Evolutionary conservation across 2,113 vertebrate genomes (phyloP).

Genomic region (Amia ocellicauda): DNA sequence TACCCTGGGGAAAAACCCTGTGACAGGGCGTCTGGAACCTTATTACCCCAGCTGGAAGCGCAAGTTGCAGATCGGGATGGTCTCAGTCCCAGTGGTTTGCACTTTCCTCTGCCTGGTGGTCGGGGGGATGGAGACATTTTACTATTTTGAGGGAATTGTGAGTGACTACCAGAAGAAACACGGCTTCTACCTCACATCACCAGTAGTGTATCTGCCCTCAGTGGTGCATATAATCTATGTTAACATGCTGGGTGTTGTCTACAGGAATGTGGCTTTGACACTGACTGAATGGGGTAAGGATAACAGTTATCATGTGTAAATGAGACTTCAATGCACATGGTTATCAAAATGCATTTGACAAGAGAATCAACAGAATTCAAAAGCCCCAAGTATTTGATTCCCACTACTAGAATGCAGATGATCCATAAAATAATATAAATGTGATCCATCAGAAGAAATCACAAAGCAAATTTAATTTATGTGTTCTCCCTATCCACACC

Average conservation of each 20-base stretch:
- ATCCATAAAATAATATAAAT: too few species aligned
- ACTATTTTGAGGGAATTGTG: slow-evolving; percentile 57
- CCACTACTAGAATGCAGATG: too few species aligned
- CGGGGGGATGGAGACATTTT: slow-evolving; percentile 65
- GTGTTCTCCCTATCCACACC: too few species aligned
- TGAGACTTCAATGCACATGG: too few species aligned
- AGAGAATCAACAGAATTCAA: too few species aligned
- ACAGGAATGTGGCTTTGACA: slow-evolving; percentile 52
- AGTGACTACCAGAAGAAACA: slow-evolving; percentile 45
- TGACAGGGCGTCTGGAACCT: slow-evolving; percentile 64
- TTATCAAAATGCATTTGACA: too few species aligned
- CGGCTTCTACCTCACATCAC: slow-evolving; percentile 46
- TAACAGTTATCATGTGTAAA: too few species aligned
- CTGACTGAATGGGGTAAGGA: slow-evolving; percentile 70
- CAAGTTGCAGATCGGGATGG: slow-evolving; percentile 56
- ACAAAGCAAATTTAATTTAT: too few species aligned
- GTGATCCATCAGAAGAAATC: too few species aligned
- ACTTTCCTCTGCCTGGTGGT: slow-evolving; percentile 65
- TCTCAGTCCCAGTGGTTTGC: slow-evolving; percentile 64
- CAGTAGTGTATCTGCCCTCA: slow-evolving; percentile 61
- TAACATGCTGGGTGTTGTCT: slow-evolving; percentile 59
- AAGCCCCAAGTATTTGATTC: too few species aligned
- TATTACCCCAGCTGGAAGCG: slow-evolving; percentile 67
- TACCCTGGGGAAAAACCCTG: slow-evolving; percentile 57
- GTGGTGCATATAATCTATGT: slow-evolving; percentile 66